Percentiles rank a stretch among this genome's conserved stretches.
phyloP scores from a whole-genome alignment of 2,113 vertebrate species.

The Apteryx mantelli region DNA sequence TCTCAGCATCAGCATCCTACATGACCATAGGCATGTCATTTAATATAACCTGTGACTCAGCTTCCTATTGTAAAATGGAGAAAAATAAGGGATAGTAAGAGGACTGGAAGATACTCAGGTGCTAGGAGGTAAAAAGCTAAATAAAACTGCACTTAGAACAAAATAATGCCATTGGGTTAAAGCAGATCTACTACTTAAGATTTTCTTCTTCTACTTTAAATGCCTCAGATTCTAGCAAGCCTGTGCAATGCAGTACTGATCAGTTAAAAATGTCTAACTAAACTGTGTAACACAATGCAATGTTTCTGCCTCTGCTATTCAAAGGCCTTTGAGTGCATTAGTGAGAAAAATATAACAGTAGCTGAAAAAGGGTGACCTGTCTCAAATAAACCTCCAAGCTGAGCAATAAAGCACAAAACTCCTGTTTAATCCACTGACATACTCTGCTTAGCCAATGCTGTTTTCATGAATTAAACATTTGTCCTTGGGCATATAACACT shows the following conservation, averaged over 20 bases:
- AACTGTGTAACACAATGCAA: neutral
- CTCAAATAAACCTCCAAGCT: neutral
- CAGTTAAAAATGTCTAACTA: neutral
- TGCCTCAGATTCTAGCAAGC: neutral
- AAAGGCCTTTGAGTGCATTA: neutral
- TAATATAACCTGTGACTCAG: neutral
- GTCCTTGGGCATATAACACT: neutral
- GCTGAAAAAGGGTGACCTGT: neutral
- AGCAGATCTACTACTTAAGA: neutral
- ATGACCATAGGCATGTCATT: neutral
- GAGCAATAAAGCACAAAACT: slow-evolving; percentile 18
- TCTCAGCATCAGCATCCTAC: neutral
- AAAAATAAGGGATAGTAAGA: neutral
- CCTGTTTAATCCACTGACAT: slow-evolving; percentile 10
- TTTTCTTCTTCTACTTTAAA: neutral
- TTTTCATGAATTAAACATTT: slow-evolving; percentile 44
- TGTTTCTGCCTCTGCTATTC: neutral
- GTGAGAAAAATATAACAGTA: neutral
- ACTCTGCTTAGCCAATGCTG: neutral
- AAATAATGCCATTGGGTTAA: neutral
- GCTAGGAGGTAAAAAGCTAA: neutral
- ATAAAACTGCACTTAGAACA: neutral
- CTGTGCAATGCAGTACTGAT: neutral
- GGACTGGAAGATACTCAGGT: neutral
- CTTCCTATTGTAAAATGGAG: neutral